phyloP scores from a whole-genome alignment of 2,797 vertebrate species.

The Apodemus agrarius region DNA sequence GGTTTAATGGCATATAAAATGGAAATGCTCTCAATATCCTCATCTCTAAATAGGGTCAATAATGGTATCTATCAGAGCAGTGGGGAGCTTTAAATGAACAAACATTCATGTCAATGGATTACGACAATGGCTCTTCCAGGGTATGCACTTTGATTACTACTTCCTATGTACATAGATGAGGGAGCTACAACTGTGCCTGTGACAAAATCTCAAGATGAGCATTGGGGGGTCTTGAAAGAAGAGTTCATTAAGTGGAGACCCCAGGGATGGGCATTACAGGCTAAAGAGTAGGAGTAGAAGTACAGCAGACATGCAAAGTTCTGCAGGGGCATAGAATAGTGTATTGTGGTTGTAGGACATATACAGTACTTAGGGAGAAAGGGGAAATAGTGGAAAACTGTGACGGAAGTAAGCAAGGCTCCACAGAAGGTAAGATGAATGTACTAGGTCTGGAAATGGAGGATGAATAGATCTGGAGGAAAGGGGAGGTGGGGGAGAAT shows the following conservation, averaged over 20 bases:
- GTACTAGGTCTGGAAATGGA: background rate
- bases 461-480: background rate
- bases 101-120: background rate
- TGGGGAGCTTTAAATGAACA: constrained; percentile 43
- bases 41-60: constrained; percentile 35
- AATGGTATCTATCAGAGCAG: background rate
- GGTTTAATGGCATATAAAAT: constrained; percentile 16
- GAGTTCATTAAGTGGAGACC: background rate
- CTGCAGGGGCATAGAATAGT: background rate
- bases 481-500: background rate
- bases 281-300: constrained; percentile 1
- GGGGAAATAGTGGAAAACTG: background rate
- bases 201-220: background rate
- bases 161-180: background rate
- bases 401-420: background rate
- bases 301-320: background rate
- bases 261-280: background rate
- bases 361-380: background rate
- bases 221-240: constrained; percentile 22
- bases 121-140: background rate
- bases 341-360: background rate
- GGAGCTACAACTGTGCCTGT: background rate
- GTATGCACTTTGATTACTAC: constrained; percentile 18
- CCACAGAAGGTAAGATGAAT: background rate
- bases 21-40: background rate